phyloP scores from a whole-genome alignment of 2,797 vertebrate species.

The Florisuga fusca region DNA sequence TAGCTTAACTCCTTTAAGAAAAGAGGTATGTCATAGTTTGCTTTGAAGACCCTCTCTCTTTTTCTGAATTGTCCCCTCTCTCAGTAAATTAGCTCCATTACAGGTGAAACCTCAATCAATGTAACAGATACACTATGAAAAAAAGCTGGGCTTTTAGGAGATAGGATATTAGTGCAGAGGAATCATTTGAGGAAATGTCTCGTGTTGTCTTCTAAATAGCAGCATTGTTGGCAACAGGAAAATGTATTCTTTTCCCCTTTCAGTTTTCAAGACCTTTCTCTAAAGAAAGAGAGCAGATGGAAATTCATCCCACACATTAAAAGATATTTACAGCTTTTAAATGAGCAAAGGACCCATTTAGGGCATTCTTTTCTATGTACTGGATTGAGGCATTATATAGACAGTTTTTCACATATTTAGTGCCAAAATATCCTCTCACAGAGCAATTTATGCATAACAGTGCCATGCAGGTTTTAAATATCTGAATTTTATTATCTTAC shows the following conservation, averaged over 20 bases:
- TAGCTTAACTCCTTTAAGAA: neutral
- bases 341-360: conserved; percentile 11
- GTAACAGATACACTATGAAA: neutral
- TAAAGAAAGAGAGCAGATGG: neutral
- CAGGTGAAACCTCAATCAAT: neutral
- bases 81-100: neutral
- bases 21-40: neutral
- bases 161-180: neutral
- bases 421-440: neutral
- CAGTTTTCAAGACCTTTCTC: neutral
- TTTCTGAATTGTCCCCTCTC: neutral
- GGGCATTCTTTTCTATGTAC: neutral
- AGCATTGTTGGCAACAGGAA: neutral
- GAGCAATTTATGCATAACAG: neutral
- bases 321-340: conserved; percentile 36
- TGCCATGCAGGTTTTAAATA: neutral
- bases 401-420: neutral
- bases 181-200: neutral
- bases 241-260: neutral
- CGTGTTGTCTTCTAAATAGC: neutral
- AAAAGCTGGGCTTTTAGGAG: neutral
- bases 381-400: neutral
- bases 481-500: neutral
- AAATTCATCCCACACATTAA: neutral
- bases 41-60: neutral